Percentiles rank a stretch among this genome's conserved stretches.
Evolutionary conservation across 2,113 vertebrate species (phyloP).

Genomic region (Aphelocoma coerulescens): DNA sequence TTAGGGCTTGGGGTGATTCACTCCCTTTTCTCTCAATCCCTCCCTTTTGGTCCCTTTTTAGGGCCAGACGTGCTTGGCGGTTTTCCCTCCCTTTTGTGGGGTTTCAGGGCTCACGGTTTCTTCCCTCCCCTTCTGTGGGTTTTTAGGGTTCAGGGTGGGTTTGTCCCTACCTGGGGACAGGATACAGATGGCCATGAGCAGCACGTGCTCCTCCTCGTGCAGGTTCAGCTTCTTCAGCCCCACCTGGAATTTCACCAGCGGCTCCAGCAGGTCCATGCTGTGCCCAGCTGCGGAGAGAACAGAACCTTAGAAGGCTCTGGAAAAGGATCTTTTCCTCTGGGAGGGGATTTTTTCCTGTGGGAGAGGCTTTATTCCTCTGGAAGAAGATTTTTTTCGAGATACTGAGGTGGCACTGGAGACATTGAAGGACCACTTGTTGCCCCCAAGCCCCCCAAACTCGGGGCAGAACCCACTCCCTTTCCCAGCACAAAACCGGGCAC

Average conservation of each 20-base stretch:
- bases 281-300: slow-evolving; percentile 82
- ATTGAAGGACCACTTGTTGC: background rate
- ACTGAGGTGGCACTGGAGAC: background rate
- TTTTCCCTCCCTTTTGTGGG: background rate
- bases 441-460: background rate
- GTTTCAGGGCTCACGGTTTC: background rate
- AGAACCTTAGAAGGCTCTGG: background rate
- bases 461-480: background rate
- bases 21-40: too few relatives aligned
- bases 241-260: slow-evolving; percentile 94
- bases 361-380: background rate
- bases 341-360: background rate
- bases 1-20: background rate
- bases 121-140: too few relatives aligned
- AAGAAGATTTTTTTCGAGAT: background rate
- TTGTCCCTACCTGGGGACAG: slow-evolving; percentile 86
- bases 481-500: rapidly evolving
- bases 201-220: slow-evolving; percentile 92
- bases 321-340: background rate
- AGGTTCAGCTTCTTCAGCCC: slow-evolving; percentile 94
- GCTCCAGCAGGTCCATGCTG: slow-evolving; percentile 90
- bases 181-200: slow-evolving; percentile 98
- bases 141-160: background rate
- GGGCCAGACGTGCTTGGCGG: too few relatives aligned
- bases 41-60: too few relatives aligned